Conservation (phyloP, 2,888 invertebrate genomes). For the Eupithecia pulchellata region DNA sequence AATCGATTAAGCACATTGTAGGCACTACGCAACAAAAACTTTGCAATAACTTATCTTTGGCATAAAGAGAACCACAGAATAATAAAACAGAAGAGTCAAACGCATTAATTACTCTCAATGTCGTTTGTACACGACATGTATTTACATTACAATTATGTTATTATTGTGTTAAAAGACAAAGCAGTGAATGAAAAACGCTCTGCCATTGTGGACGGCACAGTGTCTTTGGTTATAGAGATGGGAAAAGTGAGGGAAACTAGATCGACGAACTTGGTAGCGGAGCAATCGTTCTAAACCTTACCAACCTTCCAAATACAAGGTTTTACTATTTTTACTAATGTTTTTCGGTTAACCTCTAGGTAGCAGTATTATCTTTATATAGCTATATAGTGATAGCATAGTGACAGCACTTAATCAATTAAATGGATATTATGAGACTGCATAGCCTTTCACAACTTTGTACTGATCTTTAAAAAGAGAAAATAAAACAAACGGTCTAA, state of each 20-base stretch:
- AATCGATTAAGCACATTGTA: constrained; percentile 25
- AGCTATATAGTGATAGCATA: too few species aligned
- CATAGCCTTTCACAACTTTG: background rate
- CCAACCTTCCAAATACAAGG: background rate
- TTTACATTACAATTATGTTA: constrained; percentile 49
- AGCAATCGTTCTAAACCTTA: background rate
- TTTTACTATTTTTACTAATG: background rate
- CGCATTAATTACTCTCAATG: constrained; percentile 51
- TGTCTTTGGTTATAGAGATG: constrained; percentile 36
- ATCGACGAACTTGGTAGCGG: background rate
- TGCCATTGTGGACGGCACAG: constrained; percentile 30
- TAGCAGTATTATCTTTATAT: background rate
- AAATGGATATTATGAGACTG: background rate
- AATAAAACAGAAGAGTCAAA: constrained; percentile 27
- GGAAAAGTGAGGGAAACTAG: background rate
- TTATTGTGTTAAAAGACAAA: constrained; percentile 46
- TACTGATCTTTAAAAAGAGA: background rate
- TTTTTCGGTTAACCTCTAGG: background rate
- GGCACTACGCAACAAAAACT: constrained; percentile 20
- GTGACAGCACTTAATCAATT: too few species aligned
- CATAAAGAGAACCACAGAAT: constrained; percentile 4
- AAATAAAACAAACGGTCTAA: background rate
- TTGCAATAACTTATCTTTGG: constrained; percentile 25
- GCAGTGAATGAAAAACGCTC: constrained; percentile 35
- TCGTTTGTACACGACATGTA: constrained; percentile 48